These are phyloP conservation scores for Diloba caeruleocephala DNA, from an alignment of 2,888 invertebrate species.

Conservation along the genomic window DNA sequence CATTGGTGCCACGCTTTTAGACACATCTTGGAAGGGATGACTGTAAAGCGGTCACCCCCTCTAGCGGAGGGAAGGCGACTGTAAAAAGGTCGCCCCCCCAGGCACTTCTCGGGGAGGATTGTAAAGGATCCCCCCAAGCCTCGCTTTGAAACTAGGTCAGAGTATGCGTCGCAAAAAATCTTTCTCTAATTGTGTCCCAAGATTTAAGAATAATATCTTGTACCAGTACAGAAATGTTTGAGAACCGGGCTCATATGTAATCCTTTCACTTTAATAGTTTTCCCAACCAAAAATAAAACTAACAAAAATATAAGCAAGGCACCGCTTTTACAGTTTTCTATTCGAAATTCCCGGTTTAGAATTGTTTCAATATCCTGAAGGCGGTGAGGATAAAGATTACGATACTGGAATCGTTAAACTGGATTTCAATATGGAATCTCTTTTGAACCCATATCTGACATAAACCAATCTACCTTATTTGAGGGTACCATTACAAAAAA, in stretches of 20 bases:
- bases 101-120: too few relatives aligned
- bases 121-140: too few relatives aligned
- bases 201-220: constrained; percentile 30
- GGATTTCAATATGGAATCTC: constrained; percentile 26
- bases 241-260: constrained; percentile 4
- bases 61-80: too few relatives aligned
- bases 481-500: constrained; percentile 15
- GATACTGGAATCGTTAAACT: constrained; percentile 27
- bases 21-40: too few relatives aligned
- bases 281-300: constrained; percentile 25
- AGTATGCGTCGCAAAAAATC: constrained; percentile 34
- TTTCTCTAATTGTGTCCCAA: constrained; percentile 21
- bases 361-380: constrained; percentile 45
- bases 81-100: too few relatives aligned
- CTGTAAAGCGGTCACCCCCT: too few relatives aligned
- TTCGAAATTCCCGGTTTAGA: constrained; percentile 28
- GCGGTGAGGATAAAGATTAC: constrained; percentile 35
- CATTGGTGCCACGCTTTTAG: too few relatives aligned
- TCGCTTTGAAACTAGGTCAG: constrained; percentile 38
- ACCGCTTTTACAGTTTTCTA: constrained; percentile 22
- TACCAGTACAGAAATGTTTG: constrained; percentile 16
- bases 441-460: constrained; percentile 30
- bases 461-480: constrained; percentile 29
- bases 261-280: too few relatives aligned
- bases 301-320: constrained; percentile 16